Percentiles rank a stretch among this genome's conserved stretches.
These are phyloP conservation scores for Ephialtes manifestator DNA, from an alignment of 2,888 invertebrate genomes.

Conservation along the genomic window DNA sequence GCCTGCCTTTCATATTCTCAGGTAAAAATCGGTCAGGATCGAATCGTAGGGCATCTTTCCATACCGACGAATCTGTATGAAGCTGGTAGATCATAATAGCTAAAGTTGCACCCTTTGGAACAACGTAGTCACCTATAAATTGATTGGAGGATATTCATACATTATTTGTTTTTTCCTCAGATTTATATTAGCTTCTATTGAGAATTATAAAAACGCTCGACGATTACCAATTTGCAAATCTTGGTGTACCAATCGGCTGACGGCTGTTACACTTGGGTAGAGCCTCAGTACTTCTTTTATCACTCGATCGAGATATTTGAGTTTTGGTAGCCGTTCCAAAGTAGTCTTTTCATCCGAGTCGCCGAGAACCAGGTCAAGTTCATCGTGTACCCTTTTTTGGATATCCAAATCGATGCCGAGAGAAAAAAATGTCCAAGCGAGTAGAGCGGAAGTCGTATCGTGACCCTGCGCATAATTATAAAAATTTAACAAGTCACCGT, in stretches of 20 bases:
- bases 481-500: slow-evolving; percentile 76
- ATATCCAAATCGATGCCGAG: slow-evolving; percentile 86
- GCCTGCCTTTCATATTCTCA: slow-evolving; percentile 79
- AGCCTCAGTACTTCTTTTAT: slow-evolving; percentile 88
- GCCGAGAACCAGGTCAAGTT: slow-evolving; percentile 85
- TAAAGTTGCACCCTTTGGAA: slow-evolving; percentile 85
- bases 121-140: slow-evolving; percentile 80
- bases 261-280: slow-evolving; percentile 87
- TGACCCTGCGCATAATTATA: slow-evolving; percentile 84
- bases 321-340: slow-evolving; percentile 81
- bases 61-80: slow-evolving; percentile 86
- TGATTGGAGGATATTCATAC: too few relatives aligned
- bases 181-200: too few relatives aligned
- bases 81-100: slow-evolving; percentile 85
- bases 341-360: slow-evolving; percentile 77
- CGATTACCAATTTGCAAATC: slow-evolving; percentile 85
- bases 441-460: slow-evolving; percentile 87
- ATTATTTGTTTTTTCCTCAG: too few relatives aligned
- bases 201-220: background rate
- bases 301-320: slow-evolving; percentile 88
- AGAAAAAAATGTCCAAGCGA: slow-evolving; percentile 87
- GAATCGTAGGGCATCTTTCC: slow-evolving; percentile 86
- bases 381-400: slow-evolving; percentile 86
- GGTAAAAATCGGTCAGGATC: slow-evolving; percentile 86
- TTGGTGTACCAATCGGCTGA: slow-evolving; percentile 85